These are phyloP conservation scores for Cardinalis cardinalis DNA, from an alignment of 2,113 vertebrate species.

Conservation along the genomic window DNA sequence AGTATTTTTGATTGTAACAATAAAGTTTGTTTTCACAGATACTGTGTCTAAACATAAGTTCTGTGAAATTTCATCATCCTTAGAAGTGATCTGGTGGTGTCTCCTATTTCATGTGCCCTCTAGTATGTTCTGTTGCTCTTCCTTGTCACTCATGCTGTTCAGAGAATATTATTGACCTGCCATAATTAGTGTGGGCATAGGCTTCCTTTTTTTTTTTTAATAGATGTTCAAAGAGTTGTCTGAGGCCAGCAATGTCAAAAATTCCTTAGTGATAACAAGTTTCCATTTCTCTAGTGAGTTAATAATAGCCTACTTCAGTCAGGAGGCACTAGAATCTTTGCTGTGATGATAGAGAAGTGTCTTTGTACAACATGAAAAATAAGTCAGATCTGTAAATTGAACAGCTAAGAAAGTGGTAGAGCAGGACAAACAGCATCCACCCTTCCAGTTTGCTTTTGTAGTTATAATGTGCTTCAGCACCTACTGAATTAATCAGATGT, in stretches of 20 bases:
- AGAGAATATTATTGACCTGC: neutral
- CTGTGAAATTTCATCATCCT: neutral
- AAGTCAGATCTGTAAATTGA: constrained; percentile 7
- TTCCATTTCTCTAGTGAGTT: constrained; percentile 33
- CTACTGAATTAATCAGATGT: neutral
- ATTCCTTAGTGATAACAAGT: constrained; percentile 22
- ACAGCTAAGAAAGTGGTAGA: constrained; percentile 11
- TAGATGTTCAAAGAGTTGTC: neutral
- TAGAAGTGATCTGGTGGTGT: neutral
- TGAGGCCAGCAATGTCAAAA: constrained; percentile 24
- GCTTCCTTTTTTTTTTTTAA: neutral
- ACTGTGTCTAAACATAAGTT: neutral
- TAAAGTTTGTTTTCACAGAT: neutral
- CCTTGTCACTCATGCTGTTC: neutral
- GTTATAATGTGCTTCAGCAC: neutral
- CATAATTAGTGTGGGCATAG: neutral
- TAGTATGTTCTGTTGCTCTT: neutral
- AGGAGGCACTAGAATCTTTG: neutral
- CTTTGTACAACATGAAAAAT: neutral
- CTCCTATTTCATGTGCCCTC: neutral
- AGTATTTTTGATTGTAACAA: neutral
- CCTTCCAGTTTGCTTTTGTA: neutral
- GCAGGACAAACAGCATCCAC: constrained; percentile 24
- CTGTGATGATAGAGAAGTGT: neutral
- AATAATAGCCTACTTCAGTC: constrained; percentile 41